A percentile compares a stretch with the other conserved stretches of the same genome.
Evolutionary conservation across 1,140 invertebrate species (phyloP).

Genomic region (Trichonephila clavata): DNA sequence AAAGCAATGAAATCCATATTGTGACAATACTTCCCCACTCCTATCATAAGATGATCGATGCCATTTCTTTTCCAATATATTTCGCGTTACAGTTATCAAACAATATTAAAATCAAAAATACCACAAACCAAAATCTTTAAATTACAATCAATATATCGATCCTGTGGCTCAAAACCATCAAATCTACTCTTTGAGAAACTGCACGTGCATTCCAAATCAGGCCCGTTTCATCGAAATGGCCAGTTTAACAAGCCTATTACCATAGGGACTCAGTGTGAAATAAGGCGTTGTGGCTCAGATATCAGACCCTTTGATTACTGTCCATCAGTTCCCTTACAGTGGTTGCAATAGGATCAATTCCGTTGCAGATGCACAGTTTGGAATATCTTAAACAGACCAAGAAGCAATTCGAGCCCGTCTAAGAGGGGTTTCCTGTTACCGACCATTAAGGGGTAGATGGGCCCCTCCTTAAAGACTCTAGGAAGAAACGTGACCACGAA

Average conservation of each 20-base stretch:
- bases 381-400: not conserved
- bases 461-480: slow-evolving; percentile 1
- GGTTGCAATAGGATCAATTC: not conserved
- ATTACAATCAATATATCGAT: not conserved
- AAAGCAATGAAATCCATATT: too few species aligned
- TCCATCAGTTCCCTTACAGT: not conserved
- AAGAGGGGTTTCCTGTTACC: slow-evolving; percentile 46
- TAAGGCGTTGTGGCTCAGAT: not conserved
- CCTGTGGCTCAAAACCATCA: not conserved
- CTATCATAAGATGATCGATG: too few species aligned
- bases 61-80: too few species aligned
- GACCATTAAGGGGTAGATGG: slow-evolving; percentile 55
- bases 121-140: not conserved
- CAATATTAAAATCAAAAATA: not conserved
- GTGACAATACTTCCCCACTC: too few species aligned
- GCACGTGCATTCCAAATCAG: not conserved
- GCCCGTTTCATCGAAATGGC: not conserved
- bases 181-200: not conserved
- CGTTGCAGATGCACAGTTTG: not conserved
- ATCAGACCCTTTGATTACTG: slow-evolving; percentile 8
- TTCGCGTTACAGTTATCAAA: too few species aligned
- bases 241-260: slow-evolving; percentile 8
- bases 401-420: not conserved
- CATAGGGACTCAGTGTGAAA: not conserved
- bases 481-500: slow-evolving; percentile 71